phyloP scores from a whole-genome alignment of 2,888 invertebrate species.

The Macrosoma leucophasiata region DNA sequence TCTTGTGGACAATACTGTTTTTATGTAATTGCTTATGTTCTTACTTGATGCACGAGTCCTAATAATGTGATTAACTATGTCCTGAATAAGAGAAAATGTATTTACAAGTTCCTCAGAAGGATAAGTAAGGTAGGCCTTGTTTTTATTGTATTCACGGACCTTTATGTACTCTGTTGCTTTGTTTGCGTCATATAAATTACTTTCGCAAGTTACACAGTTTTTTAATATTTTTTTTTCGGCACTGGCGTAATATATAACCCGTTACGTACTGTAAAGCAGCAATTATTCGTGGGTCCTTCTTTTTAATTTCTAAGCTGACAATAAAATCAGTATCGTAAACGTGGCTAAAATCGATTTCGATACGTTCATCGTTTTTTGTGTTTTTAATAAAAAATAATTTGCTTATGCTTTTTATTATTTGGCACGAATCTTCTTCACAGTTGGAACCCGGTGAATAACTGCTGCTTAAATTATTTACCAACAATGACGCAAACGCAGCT shows the following conservation, averaged over 20 bases:
- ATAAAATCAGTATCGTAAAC: not conserved
- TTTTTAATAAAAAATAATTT: not conserved
- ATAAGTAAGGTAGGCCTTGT: constrained; percentile 2
- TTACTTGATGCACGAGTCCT: too few relatives aligned
- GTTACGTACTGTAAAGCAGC: constrained; percentile 2
- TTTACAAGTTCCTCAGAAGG: constrained; percentile 1
- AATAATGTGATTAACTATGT: not conserved
- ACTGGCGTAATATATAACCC: not conserved
- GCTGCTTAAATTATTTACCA: constrained; percentile 12
- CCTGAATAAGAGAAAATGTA: not conserved
- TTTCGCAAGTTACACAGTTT: not conserved
- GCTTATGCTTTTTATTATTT: not conserved
- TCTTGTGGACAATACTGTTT: too few relatives aligned
- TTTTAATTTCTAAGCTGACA: constrained; percentile 2
- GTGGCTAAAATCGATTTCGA: not conserved
- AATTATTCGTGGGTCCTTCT: constrained; percentile 1
- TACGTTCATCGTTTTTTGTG: not conserved
- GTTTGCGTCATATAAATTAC: constrained; percentile 2
- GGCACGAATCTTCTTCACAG: constrained; percentile 6
- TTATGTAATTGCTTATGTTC: too few relatives aligned
- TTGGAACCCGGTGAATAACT: constrained; percentile 7
- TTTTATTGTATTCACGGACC: constrained; percentile 1
- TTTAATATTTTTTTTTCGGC: not conserved
- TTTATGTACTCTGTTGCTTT: constrained; percentile 2
- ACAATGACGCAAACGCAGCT: constrained; percentile 5